phyloP scores from a whole-genome alignment of 2,113 vertebrate species.

The Vireo altiloquus region DNA sequence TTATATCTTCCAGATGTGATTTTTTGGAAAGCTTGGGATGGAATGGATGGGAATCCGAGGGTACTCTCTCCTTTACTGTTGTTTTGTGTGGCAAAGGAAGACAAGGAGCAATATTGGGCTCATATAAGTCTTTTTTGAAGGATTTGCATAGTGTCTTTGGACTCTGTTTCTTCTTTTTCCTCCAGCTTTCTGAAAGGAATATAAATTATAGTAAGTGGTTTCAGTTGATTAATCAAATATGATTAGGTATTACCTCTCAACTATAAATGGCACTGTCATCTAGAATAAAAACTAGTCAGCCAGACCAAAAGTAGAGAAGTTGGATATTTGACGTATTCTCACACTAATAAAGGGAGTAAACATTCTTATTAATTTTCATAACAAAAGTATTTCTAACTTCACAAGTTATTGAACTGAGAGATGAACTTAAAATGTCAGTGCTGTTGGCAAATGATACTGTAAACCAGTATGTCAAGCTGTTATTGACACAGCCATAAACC shows the following conservation, averaged over 20 bases:
- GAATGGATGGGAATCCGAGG: neutral
- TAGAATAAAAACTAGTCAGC: neutral
- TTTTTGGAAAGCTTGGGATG: neutral
- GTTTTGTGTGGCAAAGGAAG: neutral
- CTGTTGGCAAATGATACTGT: neutral
- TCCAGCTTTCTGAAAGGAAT: neutral
- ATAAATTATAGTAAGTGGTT: neutral
- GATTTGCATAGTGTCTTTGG: neutral
- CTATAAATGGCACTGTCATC: neutral
- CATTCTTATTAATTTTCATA: neutral
- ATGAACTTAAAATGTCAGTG: neutral
- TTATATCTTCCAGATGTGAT: neutral
- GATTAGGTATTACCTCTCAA: neutral
- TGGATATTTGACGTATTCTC: neutral
- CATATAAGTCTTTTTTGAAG: fast-evolving
- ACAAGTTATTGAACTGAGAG: neutral
- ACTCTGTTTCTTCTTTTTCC: neutral
- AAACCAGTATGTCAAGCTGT: neutral
- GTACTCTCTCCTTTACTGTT: neutral
- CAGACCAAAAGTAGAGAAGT: neutral
- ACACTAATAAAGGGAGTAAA: neutral
- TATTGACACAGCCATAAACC: neutral
- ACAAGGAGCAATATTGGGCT: neutral
- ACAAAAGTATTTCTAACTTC: neutral
- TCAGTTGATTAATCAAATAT: neutral